These are phyloP conservation scores for Plodia interpunctella DNA, from an alignment of 1,140 invertebrate species.

Conservation along the genomic window DNA sequence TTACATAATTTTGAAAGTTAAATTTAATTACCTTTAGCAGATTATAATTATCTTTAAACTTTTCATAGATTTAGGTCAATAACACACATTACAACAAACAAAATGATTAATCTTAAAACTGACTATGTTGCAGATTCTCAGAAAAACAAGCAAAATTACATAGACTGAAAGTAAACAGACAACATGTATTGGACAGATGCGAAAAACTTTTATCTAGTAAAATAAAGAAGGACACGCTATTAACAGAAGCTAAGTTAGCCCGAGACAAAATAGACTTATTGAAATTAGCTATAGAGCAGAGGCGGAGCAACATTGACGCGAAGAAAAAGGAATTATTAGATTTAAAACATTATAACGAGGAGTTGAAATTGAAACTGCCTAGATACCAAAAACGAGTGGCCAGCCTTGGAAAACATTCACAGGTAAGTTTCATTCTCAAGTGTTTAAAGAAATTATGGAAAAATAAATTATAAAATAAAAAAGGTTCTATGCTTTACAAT, in stretches of 20 bases:
- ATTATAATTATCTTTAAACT: too few relatives aligned
- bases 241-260: slow-evolving; percentile 79
- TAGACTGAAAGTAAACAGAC: slow-evolving; percentile 77
- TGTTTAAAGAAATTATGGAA: too few relatives aligned
- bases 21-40: too few relatives aligned
- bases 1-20: too few relatives aligned
- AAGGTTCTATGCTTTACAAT: too few relatives aligned
- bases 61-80: too few relatives aligned
- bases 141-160: slow-evolving; percentile 81
- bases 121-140: slow-evolving; percentile 78
- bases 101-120: too few relatives aligned
- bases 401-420: slow-evolving; percentile 79
- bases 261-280: slow-evolving; percentile 81
- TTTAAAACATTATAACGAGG: slow-evolving; percentile 78
- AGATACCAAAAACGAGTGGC: slow-evolving; percentile 81
- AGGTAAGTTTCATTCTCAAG: neutral
- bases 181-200: slow-evolving; percentile 79
- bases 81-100: too few relatives aligned
- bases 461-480: too few relatives aligned
- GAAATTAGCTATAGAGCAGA: slow-evolving; percentile 80
- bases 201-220: slow-evolving; percentile 77
- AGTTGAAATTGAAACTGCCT: slow-evolving; percentile 77
- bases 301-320: slow-evolving; percentile 77
- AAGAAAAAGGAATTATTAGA: slow-evolving; percentile 76
- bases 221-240: slow-evolving; percentile 78